Base-by-base conservation (phyloP, 2,797 vertebrate species). In the Gallinago nigripennis region DNA sequence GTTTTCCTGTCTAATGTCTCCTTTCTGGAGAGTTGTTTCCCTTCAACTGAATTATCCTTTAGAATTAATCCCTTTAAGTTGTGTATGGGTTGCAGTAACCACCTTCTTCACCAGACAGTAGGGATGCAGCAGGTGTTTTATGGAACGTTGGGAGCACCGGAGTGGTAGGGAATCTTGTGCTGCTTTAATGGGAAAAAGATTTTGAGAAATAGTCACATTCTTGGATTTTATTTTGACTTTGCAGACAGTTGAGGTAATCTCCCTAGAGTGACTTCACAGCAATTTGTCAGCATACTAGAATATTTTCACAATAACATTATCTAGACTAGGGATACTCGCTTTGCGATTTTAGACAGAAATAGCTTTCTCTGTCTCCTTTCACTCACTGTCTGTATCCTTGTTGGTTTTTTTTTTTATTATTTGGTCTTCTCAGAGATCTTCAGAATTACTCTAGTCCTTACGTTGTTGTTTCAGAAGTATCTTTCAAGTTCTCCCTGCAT, bases 391-490 rank as follows among this genome's bases (percentile, higher is more conserved):
- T 57, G 4, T 14, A 21, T 24, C 4, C 15, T 63, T 58, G 8
- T 16, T 46, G 33, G 41, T 37, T 48, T 30, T 33, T 73, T 30
- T 24, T 39, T 70, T 39, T 54, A 14, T 53, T 53, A 28, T 17
- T 30, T 17, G 28, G 51, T 61, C 17, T 46, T 33, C 30, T 37
- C 11, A 48, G 46, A 35, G 56, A 19, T 68, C 19, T 82, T 31
- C 24, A 60, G 12, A 61, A 61, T n/a, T 28, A 8, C 20, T 12
- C 5, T 57, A 64, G 16, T 58, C 53, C 24, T 76, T 61, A 21
- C 0, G 0, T 5, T 2, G 0, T 24, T 69, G 31, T 58, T 92
- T 80, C 9, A 64, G 64, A 73, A 41, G 21, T 63, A 18, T 28
- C 28, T 53, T 45, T 64, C 43, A 35, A 72, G 25, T 45, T 89